Evolutionary conservation across 2,888 invertebrate genomes (phyloP), one percentile per base, ranked within the genome.

Genomic region (Tinea trinotella): DNA sequence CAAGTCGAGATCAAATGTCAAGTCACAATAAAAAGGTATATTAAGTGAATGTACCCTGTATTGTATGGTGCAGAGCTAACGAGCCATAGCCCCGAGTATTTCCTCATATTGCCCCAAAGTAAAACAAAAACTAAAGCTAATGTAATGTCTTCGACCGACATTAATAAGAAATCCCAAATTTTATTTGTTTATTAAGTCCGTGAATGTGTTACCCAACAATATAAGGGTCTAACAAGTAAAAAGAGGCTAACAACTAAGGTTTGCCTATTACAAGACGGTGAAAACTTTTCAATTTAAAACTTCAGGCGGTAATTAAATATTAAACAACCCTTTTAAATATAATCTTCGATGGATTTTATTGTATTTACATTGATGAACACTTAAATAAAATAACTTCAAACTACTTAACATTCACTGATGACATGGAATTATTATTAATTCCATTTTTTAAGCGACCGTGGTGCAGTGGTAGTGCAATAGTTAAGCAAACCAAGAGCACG

Each of bases 51-150:
- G 40, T 17, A 40, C 30, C n/a, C 30, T 30, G 30, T 15, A 17
- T 40, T 17, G 40, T 40, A 46, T 46, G 46, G 46, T 46, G 19
- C 9, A 46, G 40, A 40, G 17, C 18, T 46, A 46, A 46, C 19
- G 46, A 46, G 46, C 18, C 46, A 19, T 46, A 46, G 46, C 18
- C 46, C 19, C 19, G 46, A 13, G 46, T 19, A 19, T 5, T 46
- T 46, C 19, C 40, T 40, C 40, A 40, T 13, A 40, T 1, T 3
- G 40, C 40, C 12, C 40, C 18, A 17, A 18, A 46, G 18, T n/a
- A 46, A 46, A 19, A 46, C 18, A 46, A 46, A 46, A 18, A 19
- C 17, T 46, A 17, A 17, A 40, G 18, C 19, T 15, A 46, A 46
- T 46, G 17, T 10, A 46, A 40, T 40, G 15, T 12, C 12, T 40